Base-by-base conservation (phyloP, 1,140 invertebrate species). In the Meloidogyne hapla region DNA sequence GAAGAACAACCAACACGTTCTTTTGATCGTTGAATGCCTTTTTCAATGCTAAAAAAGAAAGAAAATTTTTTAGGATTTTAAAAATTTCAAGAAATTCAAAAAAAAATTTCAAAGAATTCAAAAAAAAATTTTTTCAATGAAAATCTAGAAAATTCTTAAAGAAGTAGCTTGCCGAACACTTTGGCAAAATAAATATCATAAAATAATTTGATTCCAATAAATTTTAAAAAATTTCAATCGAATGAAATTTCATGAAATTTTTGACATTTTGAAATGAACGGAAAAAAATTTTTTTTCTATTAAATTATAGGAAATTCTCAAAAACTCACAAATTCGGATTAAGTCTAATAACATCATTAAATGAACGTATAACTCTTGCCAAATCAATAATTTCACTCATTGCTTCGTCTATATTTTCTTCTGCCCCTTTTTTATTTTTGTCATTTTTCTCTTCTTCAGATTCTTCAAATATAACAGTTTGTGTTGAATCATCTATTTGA, bases 381-480 rank as follows among this genome's bases (percentile, higher is more conserved):
- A 75, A 38, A n/a, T 38, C 15, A 28, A 75, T 42, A 13, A 75
- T 42, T 25, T 75, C 71, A 33, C 38, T 56, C 74, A 75, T 75
- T 21, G 38, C 69, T 4, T 48, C n/a, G 13, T 75, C 70, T 40
- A 75, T 63, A 21, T 62, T 62, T 6, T 13, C n/a, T n/a, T 71
- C 42, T 6, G 26, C 26, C 42, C 42, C 15, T 1, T 28, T 56
- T 23, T 26, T 63, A 23, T 33, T 62, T 5, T 63, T 3, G 2
- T 61, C 4, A n/a, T 64, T 26, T 42, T 64, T n/a, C 6, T 61
- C 25, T 12, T 73, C 40, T 25, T 40, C 18, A 15, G 45, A 28
- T 28, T 76, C 75, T 28, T 78, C 48, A 64, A 78, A 78, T 48
- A 69, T 33, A 21, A 78, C 63, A 13, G 77, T 79, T 56, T 78